Evolutionary conservation across 2,797 vertebrate genomes (phyloP).

Genomic region (Lerista edwardsae): DNA sequence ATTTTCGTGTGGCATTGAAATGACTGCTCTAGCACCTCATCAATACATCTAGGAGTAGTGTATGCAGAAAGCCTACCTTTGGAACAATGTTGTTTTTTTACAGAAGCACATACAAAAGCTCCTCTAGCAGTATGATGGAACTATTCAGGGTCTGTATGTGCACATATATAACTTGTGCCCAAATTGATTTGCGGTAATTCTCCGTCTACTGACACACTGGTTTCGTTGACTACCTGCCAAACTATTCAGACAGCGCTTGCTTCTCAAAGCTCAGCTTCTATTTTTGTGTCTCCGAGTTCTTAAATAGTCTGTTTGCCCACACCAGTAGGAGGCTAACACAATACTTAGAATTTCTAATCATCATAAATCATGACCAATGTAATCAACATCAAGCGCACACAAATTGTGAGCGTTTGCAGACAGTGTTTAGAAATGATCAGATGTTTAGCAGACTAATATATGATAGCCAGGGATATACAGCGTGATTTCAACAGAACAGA

Average conservation of each 20-base stretch:
- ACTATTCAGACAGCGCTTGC: rapidly evolving
- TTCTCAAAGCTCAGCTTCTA: not conserved
- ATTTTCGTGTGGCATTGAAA: not conserved
- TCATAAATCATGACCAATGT: conserved; percentile 54
- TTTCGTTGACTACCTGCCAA: not conserved
- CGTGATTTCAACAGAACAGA: conserved; percentile 44
- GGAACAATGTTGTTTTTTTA: conserved; percentile 1
- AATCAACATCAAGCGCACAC: conserved; percentile 57
- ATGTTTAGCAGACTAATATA: conserved; percentile 30
- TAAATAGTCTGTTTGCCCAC: conserved; percentile 54
- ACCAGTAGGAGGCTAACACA: conserved; percentile 11
- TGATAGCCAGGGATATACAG: conserved; percentile 14
- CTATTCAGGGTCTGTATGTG: not conserved
- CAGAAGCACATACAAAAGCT: not conserved
- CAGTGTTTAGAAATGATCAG: conserved; percentile 37
- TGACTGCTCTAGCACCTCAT: rapidly evolving
- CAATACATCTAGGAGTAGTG: conserved; percentile 13
- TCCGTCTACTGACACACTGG: not conserved
- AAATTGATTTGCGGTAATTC: not conserved
- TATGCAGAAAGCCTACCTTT: not conserved
- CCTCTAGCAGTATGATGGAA: not conserved
- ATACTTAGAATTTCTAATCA: conserved; percentile 53
- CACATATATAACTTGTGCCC: not conserved
- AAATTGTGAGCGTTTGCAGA: conserved; percentile 25
- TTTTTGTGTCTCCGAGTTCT: conserved; percentile 13